A percentile compares a stretch with the other conserved stretches of the same genome.
Conservation (phyloP, 2,797 vertebrate species). For the Podarcis siculus region DNA sequence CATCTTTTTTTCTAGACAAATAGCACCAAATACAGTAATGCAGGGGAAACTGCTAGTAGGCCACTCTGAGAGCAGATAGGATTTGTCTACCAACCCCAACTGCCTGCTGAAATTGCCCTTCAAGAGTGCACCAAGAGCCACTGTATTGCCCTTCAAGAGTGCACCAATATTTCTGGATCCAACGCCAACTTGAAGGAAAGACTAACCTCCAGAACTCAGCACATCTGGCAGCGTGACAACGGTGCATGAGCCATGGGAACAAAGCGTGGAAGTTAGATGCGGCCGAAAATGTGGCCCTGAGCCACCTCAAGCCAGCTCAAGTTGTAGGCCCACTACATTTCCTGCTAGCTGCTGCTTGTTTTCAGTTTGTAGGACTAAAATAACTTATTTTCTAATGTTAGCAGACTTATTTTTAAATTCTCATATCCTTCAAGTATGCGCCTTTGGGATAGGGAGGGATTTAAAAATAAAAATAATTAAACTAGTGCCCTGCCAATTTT, state of each 20-base stretch:
- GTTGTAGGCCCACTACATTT: conserved; percentile 17
- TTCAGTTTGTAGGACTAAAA: conserved; percentile 27
- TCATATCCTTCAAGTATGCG: background rate
- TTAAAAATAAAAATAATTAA: conserved; percentile 13
- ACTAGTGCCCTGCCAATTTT: conserved; percentile 50
- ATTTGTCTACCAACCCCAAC: background rate
- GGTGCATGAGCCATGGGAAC: background rate
- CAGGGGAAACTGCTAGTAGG: background rate
- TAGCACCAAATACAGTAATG: too few species aligned
- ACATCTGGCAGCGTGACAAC: background rate
- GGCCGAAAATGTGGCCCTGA: background rate
- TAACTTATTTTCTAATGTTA: conserved; percentile 11
- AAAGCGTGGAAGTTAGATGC: background rate
- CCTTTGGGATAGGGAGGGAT: conserved; percentile 1
- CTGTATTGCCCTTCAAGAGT: too few species aligned
- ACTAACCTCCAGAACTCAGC: background rate
- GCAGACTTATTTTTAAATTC: background rate
- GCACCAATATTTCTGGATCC: background rate
- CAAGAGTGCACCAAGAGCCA: background rate
- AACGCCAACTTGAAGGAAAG: background rate
- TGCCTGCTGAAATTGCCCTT: background rate
- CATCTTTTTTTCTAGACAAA: too few species aligned
- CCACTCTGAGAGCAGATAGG: background rate
- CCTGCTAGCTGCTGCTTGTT: conserved; percentile 33
- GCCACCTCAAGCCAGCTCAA: background rate